Conservation (phyloP, 2,113 vertebrate species). For the Scolopax mira region DNA sequence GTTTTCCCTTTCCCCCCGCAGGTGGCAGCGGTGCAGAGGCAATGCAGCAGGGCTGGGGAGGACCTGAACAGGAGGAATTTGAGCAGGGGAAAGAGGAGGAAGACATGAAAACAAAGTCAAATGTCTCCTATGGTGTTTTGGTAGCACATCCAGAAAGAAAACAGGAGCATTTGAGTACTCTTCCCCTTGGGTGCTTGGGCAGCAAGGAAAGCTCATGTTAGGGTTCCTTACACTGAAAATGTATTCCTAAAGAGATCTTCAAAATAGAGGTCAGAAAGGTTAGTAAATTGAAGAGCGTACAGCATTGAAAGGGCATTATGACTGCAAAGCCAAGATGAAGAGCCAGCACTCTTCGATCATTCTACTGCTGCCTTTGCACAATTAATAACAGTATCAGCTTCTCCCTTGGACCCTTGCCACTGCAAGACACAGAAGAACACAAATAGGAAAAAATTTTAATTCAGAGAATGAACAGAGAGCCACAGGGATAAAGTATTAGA, state of each 20-base stretch:
- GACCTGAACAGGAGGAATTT: neutral
- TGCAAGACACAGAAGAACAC: neutral
- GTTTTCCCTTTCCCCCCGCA: neutral
- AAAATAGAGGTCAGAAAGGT: neutral
- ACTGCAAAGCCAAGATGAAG: neutral
- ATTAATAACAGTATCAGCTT: neutral
- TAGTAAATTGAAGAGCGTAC: neutral
- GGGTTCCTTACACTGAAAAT: neutral
- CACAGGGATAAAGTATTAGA: neutral
- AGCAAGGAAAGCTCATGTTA: neutral
- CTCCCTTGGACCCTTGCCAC: neutral
- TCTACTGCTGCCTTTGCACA: neutral
- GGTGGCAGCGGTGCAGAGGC: conserved; percentile 20
- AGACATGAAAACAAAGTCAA: neutral
- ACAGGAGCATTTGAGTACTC: neutral
- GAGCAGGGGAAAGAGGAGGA: neutral
- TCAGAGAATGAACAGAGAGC: neutral
- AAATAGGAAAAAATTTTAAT: neutral
- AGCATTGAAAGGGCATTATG: neutral
- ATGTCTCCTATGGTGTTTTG: neutral
- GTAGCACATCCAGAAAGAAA: neutral
- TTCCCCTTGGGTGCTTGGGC: fast-evolving
- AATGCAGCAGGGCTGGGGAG: neutral
- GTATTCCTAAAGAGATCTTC: neutral
- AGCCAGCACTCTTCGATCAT: neutral